Percentiles rank a stretch among this genome's conserved stretches.
Evolutionary conservation across 2,113 vertebrate species (phyloP).

Genomic region (Seriola quinqueradiata): DNA sequence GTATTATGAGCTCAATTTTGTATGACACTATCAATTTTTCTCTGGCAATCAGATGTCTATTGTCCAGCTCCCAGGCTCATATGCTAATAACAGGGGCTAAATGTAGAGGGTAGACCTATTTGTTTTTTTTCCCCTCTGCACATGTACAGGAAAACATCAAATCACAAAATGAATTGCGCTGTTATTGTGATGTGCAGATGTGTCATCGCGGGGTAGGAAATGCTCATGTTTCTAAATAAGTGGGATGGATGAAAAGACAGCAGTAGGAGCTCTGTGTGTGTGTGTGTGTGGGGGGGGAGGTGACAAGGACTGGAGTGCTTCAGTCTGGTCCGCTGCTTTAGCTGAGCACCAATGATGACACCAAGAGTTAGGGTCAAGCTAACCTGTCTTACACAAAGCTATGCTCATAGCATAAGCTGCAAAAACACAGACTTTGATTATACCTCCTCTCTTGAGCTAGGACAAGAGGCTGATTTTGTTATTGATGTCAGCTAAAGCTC

Average conservation of each 20-base stretch:
- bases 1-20: constrained; percentile 44
- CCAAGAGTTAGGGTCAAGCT: not conserved
- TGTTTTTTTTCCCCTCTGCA: not conserved
- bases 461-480: not conserved
- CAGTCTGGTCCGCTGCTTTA: not conserved
- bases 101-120: constrained; percentile 41
- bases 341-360: not conserved
- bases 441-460: not conserved
- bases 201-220: not conserved
- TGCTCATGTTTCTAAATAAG: constrained; percentile 25
- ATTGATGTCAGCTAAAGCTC: not conserved
- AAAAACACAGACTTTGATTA: not conserved
- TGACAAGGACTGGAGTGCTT: not conserved
- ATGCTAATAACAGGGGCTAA: constrained; percentile 56
- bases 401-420: not conserved
- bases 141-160: constrained; percentile 57
- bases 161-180: constrained; percentile 36
- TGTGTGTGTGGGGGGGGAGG: not conserved
- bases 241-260: constrained; percentile 7
- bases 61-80: constrained; percentile 32
- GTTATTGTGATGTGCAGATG: constrained; percentile 35
- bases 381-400: not conserved
- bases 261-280: not conserved
- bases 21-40: constrained; percentile 37
- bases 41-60: constrained; percentile 50